phyloP scores from a whole-genome alignment of 2,888 invertebrate species.

The Abscondita cerata region DNA sequence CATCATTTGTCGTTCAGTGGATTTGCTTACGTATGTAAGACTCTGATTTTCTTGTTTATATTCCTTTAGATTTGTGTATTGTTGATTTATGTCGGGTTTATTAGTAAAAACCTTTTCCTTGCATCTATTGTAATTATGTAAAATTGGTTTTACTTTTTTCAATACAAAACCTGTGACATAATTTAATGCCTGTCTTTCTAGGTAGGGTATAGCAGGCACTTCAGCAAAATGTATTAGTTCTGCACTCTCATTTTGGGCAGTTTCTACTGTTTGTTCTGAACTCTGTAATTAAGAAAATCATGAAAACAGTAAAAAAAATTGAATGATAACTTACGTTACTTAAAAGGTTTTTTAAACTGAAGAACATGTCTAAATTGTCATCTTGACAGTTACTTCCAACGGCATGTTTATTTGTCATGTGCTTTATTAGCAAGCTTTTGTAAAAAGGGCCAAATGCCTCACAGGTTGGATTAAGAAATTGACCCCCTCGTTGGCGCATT shows the following conservation, averaged over 20 bases:
- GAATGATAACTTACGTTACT: neutral
- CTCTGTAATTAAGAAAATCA: neutral
- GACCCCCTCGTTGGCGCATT: conserved; percentile 28
- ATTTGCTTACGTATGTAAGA: neutral
- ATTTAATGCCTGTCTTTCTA: conserved; percentile 1
- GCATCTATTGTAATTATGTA: neutral
- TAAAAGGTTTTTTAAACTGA: neutral
- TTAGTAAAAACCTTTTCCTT: neutral
- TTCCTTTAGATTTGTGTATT: neutral
- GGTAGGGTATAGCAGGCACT: conserved; percentile 1
- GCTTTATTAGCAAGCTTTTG: conserved; percentile 32
- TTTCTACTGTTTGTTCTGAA: neutral
- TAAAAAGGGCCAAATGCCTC: too few species aligned
- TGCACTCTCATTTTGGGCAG: too few species aligned
- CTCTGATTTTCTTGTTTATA: neutral
- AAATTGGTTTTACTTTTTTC: conserved; percentile 4
- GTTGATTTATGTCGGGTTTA: neutral
- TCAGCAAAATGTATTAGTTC: too few species aligned
- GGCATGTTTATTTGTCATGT: conserved; percentile 14
- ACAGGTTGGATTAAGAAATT: conserved; percentile 24
- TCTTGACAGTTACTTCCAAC: neutral
- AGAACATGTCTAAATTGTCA: neutral
- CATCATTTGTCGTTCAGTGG: neutral
- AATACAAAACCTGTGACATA: conserved; percentile 1
- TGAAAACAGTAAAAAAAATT: too few species aligned